These are phyloP conservation scores for Castor canadensis DNA, from an alignment of 2,113 vertebrate species.

Conservation along the genomic window DNA sequence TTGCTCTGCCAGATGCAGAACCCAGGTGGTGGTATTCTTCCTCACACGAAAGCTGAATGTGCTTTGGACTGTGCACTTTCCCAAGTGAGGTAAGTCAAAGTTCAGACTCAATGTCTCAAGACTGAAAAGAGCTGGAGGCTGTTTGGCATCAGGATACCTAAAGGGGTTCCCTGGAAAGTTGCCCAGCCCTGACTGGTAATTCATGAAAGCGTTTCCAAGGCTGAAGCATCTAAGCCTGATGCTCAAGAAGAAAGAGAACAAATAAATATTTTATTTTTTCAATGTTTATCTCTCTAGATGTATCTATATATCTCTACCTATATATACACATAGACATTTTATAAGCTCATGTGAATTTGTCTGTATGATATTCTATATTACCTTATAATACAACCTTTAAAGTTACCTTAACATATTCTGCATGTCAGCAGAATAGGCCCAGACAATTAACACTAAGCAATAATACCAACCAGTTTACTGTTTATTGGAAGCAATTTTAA, in stretches of 20 bases:
- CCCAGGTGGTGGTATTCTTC: not conserved
- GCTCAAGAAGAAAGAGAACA: not conserved
- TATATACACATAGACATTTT: not conserved
- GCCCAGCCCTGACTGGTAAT: not conserved
- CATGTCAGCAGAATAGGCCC: not conserved
- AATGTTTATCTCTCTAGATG: not conserved
- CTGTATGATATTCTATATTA: not conserved
- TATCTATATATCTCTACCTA: not conserved
- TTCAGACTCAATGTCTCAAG: not conserved
- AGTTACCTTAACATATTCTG: not conserved
- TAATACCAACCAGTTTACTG: not conserved
- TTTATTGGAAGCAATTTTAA: slow-evolving; percentile 24
- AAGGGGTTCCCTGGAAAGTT: not conserved
- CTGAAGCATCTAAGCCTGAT: not conserved
- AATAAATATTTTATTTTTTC: no score
- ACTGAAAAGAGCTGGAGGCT: not conserved
- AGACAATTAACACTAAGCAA: slow-evolving; percentile 4
- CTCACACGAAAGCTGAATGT: not conserved
- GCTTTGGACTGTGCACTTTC: not conserved
- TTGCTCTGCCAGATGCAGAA: not conserved
- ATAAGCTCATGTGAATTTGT: slow-evolving; percentile 13
- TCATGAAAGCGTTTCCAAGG: not conserved
- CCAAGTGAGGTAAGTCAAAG: not conserved
- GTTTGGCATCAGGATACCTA: not conserved
- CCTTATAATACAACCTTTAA: slow-evolving; percentile 23